These are phyloP conservation scores for Pipistrellus kuhlii DNA, from an alignment of 2,797 vertebrate genomes.

Conservation along the genomic window DNA sequence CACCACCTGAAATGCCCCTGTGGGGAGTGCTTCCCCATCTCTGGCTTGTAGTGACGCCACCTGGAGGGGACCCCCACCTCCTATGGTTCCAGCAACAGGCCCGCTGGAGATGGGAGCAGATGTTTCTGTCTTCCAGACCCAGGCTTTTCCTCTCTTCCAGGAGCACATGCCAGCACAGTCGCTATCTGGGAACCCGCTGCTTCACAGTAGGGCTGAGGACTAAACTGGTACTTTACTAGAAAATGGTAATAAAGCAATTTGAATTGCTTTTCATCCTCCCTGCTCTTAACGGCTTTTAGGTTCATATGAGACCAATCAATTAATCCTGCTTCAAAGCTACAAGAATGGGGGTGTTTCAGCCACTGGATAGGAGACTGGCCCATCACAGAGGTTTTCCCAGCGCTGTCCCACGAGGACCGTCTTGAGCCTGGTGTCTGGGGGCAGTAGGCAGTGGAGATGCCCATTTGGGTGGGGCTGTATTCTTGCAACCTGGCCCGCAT, in stretches of 20 bases:
- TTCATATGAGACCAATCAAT: constrained; percentile 90
- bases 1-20: background rate
- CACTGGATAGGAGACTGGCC: constrained; percentile 81
- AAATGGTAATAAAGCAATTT: constrained; percentile 90
- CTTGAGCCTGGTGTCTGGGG: constrained; percentile 79
- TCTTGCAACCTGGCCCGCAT: constrained; percentile 73
- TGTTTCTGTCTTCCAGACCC: constrained; percentile 88
- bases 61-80: background rate
- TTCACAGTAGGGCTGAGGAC: constrained; percentile 89
- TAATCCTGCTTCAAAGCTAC: constrained; percentile 87
- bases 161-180: constrained; percentile 87
- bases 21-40: constrained; percentile 1
- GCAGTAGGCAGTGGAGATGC: constrained; percentile 66
- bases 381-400: constrained; percentile 79
- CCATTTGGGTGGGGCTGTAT: constrained; percentile 74
- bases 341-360: constrained; percentile 84
- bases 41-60: constrained; percentile 60
- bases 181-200: constrained; percentile 89
- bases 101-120: constrained; percentile 84
- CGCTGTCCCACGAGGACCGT: constrained; percentile 40
- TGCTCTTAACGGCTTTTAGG: constrained; percentile 88
- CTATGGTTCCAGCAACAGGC: constrained; percentile 75
- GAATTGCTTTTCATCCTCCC: constrained; percentile 88
- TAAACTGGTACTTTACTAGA: constrained; percentile 90
- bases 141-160: constrained; percentile 86